A percentile compares a stretch with the other conserved stretches of the same genome.
Evolutionary conservation across 2,888 invertebrate species (phyloP).

Genomic region (Dysmachus trigonus): DNA sequence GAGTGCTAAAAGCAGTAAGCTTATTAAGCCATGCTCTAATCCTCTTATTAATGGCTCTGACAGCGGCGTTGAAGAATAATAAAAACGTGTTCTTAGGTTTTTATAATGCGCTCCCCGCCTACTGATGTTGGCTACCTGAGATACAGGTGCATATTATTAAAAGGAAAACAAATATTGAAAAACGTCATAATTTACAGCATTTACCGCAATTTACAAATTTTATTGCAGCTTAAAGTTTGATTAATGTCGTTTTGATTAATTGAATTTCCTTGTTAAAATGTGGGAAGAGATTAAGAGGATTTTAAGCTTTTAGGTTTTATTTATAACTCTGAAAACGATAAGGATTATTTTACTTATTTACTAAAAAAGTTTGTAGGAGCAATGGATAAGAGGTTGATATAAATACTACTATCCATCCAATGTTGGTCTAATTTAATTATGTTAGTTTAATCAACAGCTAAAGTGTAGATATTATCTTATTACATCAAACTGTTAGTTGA

Average conservation of each 20-base stretch:
- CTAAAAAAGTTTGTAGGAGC: background rate
- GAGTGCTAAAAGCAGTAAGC: background rate
- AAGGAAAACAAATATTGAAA: background rate
- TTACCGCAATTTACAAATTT: background rate
- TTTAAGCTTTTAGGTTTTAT: background rate
- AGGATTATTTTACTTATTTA: background rate
- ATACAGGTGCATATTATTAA: background rate
- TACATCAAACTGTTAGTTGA: background rate
- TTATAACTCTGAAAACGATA: background rate
- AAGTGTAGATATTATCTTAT: background rate
- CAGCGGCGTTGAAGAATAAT: background rate
- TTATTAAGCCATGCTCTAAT: background rate
- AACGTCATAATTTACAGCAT: background rate
- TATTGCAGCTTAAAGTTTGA: background rate
- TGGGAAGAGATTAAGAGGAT: background rate
- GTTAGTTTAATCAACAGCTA: background rate
- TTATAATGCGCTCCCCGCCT: background rate
- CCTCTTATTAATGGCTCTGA: background rate
- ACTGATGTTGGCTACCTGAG: background rate
- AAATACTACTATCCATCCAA: background rate
- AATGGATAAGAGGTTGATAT: background rate
- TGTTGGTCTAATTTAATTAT: background rate
- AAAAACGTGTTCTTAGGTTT: background rate
- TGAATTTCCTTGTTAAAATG: background rate
- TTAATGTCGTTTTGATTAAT: background rate